Evolutionary conservation across 2,888 invertebrate species (phyloP).

Genomic region (Trissonchulus sp.): DNA sequence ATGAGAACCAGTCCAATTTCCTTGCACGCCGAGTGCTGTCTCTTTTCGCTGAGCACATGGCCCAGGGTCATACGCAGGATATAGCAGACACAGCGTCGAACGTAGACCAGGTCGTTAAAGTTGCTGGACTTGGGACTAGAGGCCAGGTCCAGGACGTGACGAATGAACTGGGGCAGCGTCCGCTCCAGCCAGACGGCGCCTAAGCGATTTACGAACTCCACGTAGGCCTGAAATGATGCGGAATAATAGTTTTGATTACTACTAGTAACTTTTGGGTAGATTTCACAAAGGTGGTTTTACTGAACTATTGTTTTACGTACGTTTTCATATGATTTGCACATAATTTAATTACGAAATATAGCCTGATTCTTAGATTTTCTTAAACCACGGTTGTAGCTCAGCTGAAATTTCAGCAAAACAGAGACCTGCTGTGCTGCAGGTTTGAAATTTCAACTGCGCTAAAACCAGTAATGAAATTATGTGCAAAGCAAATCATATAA

Average conservation of each 20-base stretch:
- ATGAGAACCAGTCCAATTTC: constrained; percentile 84
- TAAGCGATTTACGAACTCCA: constrained; percentile 84
- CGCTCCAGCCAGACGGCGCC: constrained; percentile 91
- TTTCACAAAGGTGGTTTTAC: too few species aligned
- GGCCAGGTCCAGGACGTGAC: constrained; percentile 79
- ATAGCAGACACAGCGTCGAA: constrained; percentile 92
- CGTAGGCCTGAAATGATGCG: constrained; percentile 70
- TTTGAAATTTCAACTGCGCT: too few species aligned
- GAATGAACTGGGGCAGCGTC: constrained; percentile 75
- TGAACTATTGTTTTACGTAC: too few species aligned
- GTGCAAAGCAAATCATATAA: too few species aligned
- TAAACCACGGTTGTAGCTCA: too few species aligned
- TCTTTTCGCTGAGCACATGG: constrained; percentile 90
- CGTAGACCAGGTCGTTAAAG: constrained; percentile 94
- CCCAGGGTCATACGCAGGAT: constrained; percentile 84
- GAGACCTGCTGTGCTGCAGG: too few species aligned
- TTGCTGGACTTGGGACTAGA: constrained; percentile 89
- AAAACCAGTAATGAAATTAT: too few species aligned
- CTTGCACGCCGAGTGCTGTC: constrained; percentile 82
- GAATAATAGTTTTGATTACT: constrained; percentile 16
- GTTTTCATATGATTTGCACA: too few species aligned
- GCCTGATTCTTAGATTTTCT: too few species aligned
- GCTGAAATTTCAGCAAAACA: too few species aligned
- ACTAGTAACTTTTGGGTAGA: too few species aligned
- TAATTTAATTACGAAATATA: too few species aligned